Base-by-base conservation (phyloP, 2,888 invertebrate species). In the Tetragnatha montana region DNA sequence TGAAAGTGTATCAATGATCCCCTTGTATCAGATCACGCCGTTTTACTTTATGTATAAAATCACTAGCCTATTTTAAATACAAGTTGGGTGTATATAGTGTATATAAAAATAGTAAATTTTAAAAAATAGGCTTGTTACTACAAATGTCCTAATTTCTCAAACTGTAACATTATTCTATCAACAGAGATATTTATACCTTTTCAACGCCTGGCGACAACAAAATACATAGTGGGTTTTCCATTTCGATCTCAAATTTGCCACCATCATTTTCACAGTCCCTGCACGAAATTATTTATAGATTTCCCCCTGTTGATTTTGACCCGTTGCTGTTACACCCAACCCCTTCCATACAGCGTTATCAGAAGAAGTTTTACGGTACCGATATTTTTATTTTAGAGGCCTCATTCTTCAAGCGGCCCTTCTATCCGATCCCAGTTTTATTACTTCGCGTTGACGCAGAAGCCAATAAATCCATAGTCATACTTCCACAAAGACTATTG, bases 391-490 rank as follows among this genome's bases (percentile, higher is more conserved):
- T 60, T 60, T 60, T 60, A 60, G 60, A 60, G 8, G 6, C 60
- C 7, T 60, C 17, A 60, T 60, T 60, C 60, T 60, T 10, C 60
- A 35, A 60, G 60, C 60, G 12, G 17, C 14, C 60, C 12, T 60
- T 10, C 60, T 49, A 78, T 50, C 21, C n/a, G 12, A 50, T 51
- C 21, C 21, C 22, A 12, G 51, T 78, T 78, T 78, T 78, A 78
- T 60, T 21, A 12, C 76, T 21, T 78, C 19, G 19, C 19, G 51
- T 21, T 78, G 51, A 78, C 76, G 76, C 8, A 12, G 12, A 78
- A 78, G 76, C 51, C 76, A 51, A 78, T 78, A 78, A 78, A 78
- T 78, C 76, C 51, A 21, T 60, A 78, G 51, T n/a, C 8, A 78
- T 19, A 78, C 22, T 51, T 51, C 51, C 49, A 78, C 35, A 19